phyloP scores from a whole-genome alignment of 2,113 vertebrate species.

The Siniperca knerii region DNA sequence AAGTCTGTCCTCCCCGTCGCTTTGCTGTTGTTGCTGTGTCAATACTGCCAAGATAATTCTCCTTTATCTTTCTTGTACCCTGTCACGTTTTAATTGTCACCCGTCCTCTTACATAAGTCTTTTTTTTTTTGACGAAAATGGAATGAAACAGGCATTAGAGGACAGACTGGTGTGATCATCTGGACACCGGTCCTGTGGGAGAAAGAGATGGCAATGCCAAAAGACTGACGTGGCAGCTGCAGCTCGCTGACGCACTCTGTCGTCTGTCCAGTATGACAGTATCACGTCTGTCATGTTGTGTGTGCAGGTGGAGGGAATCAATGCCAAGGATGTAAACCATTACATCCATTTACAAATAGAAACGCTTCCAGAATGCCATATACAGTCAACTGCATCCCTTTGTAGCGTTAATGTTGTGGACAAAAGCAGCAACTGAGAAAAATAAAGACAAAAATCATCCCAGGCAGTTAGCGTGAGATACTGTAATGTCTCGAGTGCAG shows the following conservation, averaged over 20 bases:
- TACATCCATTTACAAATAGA: neutral
- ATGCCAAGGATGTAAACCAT: neutral
- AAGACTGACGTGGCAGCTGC: slow-evolving; percentile 31
- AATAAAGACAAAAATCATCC: neutral
- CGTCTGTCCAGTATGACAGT: slow-evolving; percentile 16
- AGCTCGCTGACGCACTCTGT: slow-evolving; percentile 44
- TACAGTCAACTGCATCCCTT: neutral
- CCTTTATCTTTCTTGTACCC: neutral
- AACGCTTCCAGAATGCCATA: neutral
- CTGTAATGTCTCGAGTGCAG: neutral
- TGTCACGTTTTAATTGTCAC: slow-evolving; percentile 36
- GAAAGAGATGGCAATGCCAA: slow-evolving; percentile 32
- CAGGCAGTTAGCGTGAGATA: neutral
- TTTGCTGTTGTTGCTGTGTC: neutral
- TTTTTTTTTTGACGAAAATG: neutral
- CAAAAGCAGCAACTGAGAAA: neutral
- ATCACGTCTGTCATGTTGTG: slow-evolving; percentile 10
- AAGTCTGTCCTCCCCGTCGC: neutral
- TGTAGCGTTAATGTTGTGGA: neutral
- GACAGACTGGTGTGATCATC: slow-evolving; percentile 47
- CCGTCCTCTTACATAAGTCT: neutral
- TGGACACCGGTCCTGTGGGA: slow-evolving; percentile 48
- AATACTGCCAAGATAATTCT: neutral
- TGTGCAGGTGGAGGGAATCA: slow-evolving; percentile 14
- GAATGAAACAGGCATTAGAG: neutral